Conservation (phyloP, 2,113 vertebrate species). For the Trochalopteron elliotii region DNA sequence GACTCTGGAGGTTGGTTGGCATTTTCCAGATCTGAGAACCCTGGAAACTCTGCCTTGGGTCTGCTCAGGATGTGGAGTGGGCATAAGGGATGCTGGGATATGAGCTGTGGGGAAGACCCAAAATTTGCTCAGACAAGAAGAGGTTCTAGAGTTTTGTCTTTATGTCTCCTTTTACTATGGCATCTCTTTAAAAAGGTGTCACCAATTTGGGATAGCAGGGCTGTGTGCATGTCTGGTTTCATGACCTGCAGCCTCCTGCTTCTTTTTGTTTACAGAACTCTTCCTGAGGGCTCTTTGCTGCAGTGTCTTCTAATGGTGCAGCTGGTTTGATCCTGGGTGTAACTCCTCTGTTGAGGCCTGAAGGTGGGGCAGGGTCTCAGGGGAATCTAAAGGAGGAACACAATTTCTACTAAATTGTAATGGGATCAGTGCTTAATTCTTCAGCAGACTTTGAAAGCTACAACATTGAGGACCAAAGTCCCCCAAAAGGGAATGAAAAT, state of each 20-base stretch:
- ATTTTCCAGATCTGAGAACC: neutral
- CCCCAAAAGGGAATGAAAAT: neutral
- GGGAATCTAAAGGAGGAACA: neutral
- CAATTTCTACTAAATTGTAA: neutral
- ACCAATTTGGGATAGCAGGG: neutral
- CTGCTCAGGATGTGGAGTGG: neutral
- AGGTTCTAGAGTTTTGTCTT: neutral
- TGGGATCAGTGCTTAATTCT: neutral
- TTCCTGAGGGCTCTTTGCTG: neutral
- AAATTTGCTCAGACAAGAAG: neutral
- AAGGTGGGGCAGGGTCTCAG: neutral
- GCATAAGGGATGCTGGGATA: neutral
- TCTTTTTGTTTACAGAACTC: neutral
- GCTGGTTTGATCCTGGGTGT: neutral
- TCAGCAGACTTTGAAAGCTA: neutral
- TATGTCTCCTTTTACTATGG: neutral
- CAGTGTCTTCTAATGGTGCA: neutral
- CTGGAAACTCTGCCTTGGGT: accelerated
- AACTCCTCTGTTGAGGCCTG: neutral
- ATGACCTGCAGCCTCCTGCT: neutral
- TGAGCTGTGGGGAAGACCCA: neutral
- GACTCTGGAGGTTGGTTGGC: neutral
- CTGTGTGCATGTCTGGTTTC: neutral
- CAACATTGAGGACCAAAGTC: neutral
- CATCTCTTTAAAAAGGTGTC: neutral